Percentiles rank a stretch among this genome's conserved stretches.
phyloP scores from a whole-genome alignment of 2,113 vertebrate genomes.

The Petrocephalus microphthalmus region DNA sequence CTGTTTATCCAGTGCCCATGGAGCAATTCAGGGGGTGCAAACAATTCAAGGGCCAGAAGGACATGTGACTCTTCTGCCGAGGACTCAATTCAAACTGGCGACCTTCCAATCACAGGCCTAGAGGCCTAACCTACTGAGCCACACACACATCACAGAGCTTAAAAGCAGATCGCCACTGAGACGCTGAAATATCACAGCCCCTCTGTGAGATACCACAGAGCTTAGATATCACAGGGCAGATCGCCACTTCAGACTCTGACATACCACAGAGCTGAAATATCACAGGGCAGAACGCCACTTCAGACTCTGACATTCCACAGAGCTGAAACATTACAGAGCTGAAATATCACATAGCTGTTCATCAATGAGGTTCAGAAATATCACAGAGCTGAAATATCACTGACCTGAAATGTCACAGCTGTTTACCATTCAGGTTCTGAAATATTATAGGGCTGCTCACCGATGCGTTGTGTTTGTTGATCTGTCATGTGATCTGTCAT shows the following conservation, averaged over 20 bases:
- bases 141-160: not conserved
- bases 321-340: not conserved
- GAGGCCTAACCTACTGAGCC: not conserved
- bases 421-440: not conserved
- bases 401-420: not conserved
- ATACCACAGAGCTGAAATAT: not conserved
- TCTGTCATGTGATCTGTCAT: slow-evolving; percentile 23
- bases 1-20: not conserved
- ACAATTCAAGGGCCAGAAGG: not conserved
- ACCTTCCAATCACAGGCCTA: not conserved
- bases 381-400: not conserved
- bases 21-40: not conserved
- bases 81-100: not conserved
- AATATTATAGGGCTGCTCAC: not conserved
- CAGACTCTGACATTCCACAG: too few species aligned
- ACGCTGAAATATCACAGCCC: not conserved
- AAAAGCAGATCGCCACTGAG: not conserved
- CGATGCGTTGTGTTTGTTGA: not conserved
- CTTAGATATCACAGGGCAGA: too few species aligned
- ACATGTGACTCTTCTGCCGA: not conserved
- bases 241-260: not conserved
- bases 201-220: too few species aligned
- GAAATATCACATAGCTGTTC: not conserved
- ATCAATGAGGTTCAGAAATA: not conserved
- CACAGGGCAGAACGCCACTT: not conserved